Percentiles rank a stretch among this genome's conserved stretches.
phyloP scores from a whole-genome alignment of 2,113 vertebrate genomes.

The Xyrauchen texanus region DNA sequence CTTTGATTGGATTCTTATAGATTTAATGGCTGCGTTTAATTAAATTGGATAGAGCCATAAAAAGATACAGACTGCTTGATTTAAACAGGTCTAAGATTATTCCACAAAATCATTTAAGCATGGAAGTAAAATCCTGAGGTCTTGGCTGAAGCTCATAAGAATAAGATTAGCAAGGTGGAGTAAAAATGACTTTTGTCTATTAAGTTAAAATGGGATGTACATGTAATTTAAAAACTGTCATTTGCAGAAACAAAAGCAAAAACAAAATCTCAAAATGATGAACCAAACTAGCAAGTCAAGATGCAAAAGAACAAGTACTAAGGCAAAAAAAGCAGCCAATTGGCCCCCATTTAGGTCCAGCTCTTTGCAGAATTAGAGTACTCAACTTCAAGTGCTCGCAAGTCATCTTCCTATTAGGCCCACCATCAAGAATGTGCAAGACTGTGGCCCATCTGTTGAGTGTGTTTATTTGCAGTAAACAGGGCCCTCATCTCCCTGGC shows the following conservation, averaged over 20 bases:
- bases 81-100: slow-evolving; percentile 60
- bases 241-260: neutral
- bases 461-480: slow-evolving; percentile 53
- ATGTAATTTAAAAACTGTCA: slow-evolving; percentile 11
- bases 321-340: neutral
- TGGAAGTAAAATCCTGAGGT: slow-evolving; percentile 13
- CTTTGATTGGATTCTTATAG: slow-evolving; percentile 64
- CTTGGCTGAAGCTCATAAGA: slow-evolving; percentile 16
- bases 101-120: slow-evolving; percentile 60
- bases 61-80: slow-evolving; percentile 67
- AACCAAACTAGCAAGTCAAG: neutral
- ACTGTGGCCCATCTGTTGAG: slow-evolving; percentile 51
- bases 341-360: neutral
- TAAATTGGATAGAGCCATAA: slow-evolving; percentile 73
- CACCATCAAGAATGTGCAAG: neutral
- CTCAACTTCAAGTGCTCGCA: neutral
- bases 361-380: slow-evolving; percentile 1
- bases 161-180: slow-evolving; percentile 28
- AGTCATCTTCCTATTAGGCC: slow-evolving; percentile 8
- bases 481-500: slow-evolving; percentile 25
- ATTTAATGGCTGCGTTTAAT: slow-evolving; percentile 72
- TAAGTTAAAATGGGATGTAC: too few relatives aligned
- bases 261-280: neutral
- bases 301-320: neutral
- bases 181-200: slow-evolving; percentile 39